Evolutionary conservation across 2,888 invertebrate genomes (phyloP).

Genomic region (Panzeria rudis): DNA sequence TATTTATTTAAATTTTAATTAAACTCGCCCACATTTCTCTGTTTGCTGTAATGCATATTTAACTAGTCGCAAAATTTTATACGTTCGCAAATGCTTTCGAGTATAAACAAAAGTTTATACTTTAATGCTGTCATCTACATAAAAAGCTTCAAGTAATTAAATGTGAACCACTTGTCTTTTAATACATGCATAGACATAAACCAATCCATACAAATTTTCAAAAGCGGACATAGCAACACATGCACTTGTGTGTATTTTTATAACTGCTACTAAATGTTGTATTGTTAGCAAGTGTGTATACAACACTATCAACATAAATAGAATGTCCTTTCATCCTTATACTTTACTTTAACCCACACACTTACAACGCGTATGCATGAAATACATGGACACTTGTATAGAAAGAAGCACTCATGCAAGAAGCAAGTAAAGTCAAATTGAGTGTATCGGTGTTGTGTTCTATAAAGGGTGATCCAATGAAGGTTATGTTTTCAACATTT

Average conservation of each 20-base stretch:
- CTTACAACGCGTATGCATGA: not conserved
- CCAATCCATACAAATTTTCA: constrained; percentile 21
- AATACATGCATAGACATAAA: constrained; percentile 58
- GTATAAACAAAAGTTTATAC: constrained; percentile 36
- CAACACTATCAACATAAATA: constrained; percentile 77
- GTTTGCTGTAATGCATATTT: constrained; percentile 61
- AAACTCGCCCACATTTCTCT: constrained; percentile 39
- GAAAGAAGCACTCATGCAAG: constrained; percentile 24
- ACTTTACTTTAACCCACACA: not conserved
- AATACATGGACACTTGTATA: constrained; percentile 14
- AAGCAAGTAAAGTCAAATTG: constrained; percentile 40
- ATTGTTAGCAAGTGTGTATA: constrained; percentile 43
- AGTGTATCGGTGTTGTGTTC: not conserved
- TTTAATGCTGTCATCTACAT: constrained; percentile 66
- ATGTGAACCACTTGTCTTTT: constrained; percentile 69
- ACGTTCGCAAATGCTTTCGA: not conserved
- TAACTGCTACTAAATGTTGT: constrained; percentile 43
- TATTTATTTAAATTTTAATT: constrained; percentile 41
- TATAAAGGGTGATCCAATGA: not conserved
- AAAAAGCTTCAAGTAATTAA: constrained; percentile 70
- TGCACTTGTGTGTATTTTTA: constrained; percentile 6
- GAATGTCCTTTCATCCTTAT: constrained; percentile 70
- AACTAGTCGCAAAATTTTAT: constrained; percentile 44
- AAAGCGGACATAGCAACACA: constrained; percentile 12
- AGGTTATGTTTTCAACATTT: not conserved